Evolutionary conservation across 1,140 invertebrate species (phyloP).

Genomic region (Trichoplusia ni): DNA sequence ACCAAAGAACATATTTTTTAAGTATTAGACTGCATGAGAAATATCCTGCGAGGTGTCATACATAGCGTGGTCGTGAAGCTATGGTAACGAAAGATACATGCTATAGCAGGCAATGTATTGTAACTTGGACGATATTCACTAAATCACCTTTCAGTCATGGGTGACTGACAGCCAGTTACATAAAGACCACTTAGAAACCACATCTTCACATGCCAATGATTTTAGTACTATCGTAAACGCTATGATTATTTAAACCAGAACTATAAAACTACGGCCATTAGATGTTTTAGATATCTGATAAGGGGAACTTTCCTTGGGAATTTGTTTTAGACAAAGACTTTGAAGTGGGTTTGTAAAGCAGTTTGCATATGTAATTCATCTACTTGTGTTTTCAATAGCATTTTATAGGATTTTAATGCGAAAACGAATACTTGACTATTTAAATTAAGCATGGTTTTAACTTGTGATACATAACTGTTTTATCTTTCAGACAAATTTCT

Average conservation of each 20-base stretch:
- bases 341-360: background rate
- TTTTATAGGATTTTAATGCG: background rate
- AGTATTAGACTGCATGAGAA: too few species aligned
- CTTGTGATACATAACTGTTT: too few species aligned
- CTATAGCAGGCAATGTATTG: too few species aligned
- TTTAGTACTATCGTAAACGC: slow-evolving; percentile 30
- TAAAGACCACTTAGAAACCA: slow-evolving; percentile 15
- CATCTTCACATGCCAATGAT: slow-evolving; percentile 33
- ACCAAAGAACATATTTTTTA: slow-evolving; percentile 34
- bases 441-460: too few species aligned
- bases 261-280: slow-evolving; percentile 26
- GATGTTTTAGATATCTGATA: slow-evolving; percentile 24
- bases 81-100: too few species aligned
- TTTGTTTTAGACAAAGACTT: slow-evolving; percentile 11
- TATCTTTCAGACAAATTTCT: too few species aligned
- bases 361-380: background rate
- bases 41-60: too few species aligned
- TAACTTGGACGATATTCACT: too few species aligned
- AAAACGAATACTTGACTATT: background rate
- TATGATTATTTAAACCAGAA: slow-evolving; percentile 19
- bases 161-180: slow-evolving; percentile 29
- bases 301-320: slow-evolving; percentile 17
- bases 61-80: too few species aligned
- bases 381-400: slow-evolving; percentile 3
- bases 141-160: too few species aligned